These are phyloP conservation scores for Xestobium rufovillosum DNA, from an alignment of 2,888 invertebrate species.

Conservation along the genomic window DNA sequence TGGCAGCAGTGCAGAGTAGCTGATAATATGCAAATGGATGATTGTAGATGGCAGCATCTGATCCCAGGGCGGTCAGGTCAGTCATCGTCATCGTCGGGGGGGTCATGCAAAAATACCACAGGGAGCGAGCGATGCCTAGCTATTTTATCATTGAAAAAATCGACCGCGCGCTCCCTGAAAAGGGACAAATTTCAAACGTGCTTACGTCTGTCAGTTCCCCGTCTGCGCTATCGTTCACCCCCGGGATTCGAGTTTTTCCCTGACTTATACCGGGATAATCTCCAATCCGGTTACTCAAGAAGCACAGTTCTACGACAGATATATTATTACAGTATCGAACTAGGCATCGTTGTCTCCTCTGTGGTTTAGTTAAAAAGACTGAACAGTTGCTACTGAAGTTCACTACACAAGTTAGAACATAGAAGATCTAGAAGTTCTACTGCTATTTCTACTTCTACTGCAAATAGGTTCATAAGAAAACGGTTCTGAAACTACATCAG, in stretches of 20 bases:
- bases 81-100: neutral
- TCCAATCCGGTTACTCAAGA: conserved; percentile 76
- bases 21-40: no score
- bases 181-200: conserved; percentile 7
- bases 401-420: no score
- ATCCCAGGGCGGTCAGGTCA: neutral
- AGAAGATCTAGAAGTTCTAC: neutral
- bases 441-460: no score
- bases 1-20: no score
- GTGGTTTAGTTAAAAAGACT: no score
- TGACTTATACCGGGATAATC: conserved; percentile 89
- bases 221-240: conserved; percentile 89
- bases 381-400: no score
- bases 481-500: no score
- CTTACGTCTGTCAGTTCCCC: conserved; percentile 83
- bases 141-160: conserved; percentile 12
- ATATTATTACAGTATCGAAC: conserved; percentile 16
- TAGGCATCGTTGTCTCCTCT: conserved; percentile 26
- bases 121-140: conserved; percentile 36
- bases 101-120: conserved; percentile 17
- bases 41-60: no score
- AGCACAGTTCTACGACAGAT: conserved; percentile 65
- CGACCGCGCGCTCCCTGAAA: conserved; percentile 33
- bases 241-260: conserved; percentile 91
- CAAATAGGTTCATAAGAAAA: no score